Evolutionary conservation across 2,113 vertebrate species (phyloP).

Genomic region (Bungarus multicinctus): DNA sequence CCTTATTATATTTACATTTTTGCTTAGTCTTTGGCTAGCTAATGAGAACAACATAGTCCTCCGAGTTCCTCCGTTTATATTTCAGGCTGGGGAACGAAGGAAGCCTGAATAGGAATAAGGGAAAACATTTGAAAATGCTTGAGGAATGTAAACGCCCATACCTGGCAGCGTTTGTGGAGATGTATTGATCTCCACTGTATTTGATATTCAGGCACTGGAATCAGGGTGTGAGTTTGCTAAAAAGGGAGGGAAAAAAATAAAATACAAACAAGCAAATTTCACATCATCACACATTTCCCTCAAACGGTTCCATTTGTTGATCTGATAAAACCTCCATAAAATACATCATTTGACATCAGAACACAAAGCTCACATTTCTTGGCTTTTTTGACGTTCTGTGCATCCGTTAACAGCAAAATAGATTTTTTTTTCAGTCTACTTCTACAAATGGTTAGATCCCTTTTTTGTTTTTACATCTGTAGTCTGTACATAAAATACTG

Average conservation of each 20-base stretch:
- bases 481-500: not conserved
- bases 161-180: not conserved
- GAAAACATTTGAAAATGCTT: not conserved
- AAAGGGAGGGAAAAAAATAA: not conserved
- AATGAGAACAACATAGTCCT: constrained; percentile 15
- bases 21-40: constrained; percentile 16
- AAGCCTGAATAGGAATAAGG: constrained; percentile 7
- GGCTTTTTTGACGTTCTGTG: not conserved
- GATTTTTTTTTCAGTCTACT: not conserved
- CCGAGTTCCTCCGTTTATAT: not conserved
- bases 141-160: not conserved
- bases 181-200: constrained; percentile 31
- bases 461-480: not conserved
- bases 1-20: not conserved
- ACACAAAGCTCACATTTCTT: constrained; percentile 13
- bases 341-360: not conserved
- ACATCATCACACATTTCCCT: not conserved
- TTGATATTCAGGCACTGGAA: not conserved
- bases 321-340: not conserved
- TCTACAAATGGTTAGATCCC: not conserved
- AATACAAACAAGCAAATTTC: not conserved
- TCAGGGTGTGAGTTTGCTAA: constrained; percentile 9
- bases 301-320: not conserved
- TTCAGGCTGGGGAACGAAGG: not conserved
- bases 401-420: not conserved